Evolutionary conservation across 2,113 vertebrate genomes (phyloP).

Genomic region (Thunnus maccoyii): DNA sequence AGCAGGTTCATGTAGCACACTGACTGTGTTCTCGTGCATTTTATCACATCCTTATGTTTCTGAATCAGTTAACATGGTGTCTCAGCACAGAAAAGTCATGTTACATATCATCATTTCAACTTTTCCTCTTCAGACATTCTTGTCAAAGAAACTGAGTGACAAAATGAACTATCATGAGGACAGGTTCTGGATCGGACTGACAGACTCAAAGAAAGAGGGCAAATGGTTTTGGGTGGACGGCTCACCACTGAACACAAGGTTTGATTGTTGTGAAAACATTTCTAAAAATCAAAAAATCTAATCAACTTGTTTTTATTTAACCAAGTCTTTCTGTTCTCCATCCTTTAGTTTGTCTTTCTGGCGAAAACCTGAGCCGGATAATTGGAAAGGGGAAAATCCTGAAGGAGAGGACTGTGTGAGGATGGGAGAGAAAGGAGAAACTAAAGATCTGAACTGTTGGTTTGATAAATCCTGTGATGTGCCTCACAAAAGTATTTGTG

Average conservation of each 20-base stretch:
- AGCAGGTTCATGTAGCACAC: rapidly evolving
- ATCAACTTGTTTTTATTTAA: not conserved
- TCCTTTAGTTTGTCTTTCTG: slow-evolving; percentile 46
- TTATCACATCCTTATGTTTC: not conserved
- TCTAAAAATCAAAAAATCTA: too few species aligned
- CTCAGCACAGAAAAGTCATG: not conserved
- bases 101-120: not conserved
- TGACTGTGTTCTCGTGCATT: not conserved
- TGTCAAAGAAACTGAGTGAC: rapidly evolving
- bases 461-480: slow-evolving; percentile 1
- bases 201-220: not conserved
- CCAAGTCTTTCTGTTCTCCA: not conserved
- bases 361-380: rapidly evolving
- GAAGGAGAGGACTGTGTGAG: slow-evolving; percentile 66
- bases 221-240: slow-evolving; percentile 69
- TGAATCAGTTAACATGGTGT: not conserved
- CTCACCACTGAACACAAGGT: slow-evolving; percentile 30
- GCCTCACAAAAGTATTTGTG: slow-evolving; percentile 41
- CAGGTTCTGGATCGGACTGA: slow-evolving; percentile 78
- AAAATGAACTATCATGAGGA: rapidly evolving
- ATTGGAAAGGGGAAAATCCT: rapidly evolving
- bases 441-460: rapidly evolving
- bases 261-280: not conserved
- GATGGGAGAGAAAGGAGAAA: slow-evolving; percentile 1
- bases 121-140: slow-evolving; percentile 31